phyloP scores from a whole-genome alignment of 2,888 invertebrate species.

The Tanypteryx hageni region DNA sequence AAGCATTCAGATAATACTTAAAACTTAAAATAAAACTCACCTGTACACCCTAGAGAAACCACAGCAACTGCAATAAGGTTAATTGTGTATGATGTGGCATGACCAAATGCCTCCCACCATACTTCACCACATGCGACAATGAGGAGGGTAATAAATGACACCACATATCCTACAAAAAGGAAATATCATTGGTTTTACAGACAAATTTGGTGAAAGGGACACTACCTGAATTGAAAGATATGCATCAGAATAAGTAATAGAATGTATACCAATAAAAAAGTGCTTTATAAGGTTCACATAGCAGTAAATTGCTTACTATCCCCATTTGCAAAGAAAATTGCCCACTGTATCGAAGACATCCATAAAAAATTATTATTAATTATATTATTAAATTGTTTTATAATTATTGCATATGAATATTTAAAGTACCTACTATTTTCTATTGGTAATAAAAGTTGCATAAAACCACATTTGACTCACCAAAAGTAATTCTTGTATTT shows the following conservation, averaged over 20 bases:
- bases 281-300: too few species aligned
- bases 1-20: neutral
- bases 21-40: conserved; percentile 72
- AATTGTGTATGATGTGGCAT: conserved; percentile 87
- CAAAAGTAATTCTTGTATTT: conserved; percentile 91
- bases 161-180: conserved; percentile 81
- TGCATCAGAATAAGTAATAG: neutral
- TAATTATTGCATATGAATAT: too few species aligned
- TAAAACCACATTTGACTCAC: conserved; percentile 75
- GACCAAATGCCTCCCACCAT: conserved; percentile 89
- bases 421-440: neutral
- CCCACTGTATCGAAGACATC: too few species aligned
- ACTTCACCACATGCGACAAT: conserved; percentile 92
- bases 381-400: too few species aligned
- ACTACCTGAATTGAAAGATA: neutral
- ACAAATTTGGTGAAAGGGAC: neutral
- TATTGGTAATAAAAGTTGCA: conserved; percentile 9
- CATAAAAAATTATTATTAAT: too few species aligned
- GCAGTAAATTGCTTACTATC: too few species aligned
- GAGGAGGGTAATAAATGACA: conserved; percentile 88
- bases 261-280: too few species aligned
- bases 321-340: too few species aligned
- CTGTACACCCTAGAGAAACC: conserved; percentile 92
- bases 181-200: neutral
- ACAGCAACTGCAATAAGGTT: conserved; percentile 90